Conservation (phyloP, 2,113 vertebrate species). For the Tragulus kanchil region DNA sequence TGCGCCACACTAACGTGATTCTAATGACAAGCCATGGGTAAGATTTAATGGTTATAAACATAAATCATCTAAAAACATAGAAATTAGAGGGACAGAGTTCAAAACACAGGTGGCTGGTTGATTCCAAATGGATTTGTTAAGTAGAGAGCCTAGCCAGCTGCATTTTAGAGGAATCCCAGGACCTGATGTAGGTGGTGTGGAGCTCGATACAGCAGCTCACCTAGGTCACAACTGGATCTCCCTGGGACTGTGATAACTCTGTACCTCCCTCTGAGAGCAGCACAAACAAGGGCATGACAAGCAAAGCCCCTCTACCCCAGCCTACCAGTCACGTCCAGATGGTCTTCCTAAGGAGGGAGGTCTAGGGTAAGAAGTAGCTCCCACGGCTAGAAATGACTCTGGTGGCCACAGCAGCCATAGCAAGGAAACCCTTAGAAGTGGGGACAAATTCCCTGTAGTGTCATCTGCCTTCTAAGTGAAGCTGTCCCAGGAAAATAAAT, state of each 20-base stretch:
- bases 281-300: background rate
- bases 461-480: constrained; percentile 1
- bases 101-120: background rate
- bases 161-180: background rate
- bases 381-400: background rate
- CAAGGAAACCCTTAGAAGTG: background rate
- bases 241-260: background rate
- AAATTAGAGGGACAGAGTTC: background rate
- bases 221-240: background rate
- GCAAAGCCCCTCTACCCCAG: background rate
- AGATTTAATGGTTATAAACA: too few relatives aligned
- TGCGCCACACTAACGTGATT: constrained; percentile 69
- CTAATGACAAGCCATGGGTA: constrained; percentile 75
- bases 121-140: background rate
- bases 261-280: background rate
- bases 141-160: background rate
- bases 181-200: background rate
- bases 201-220: background rate
- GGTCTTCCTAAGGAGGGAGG: background rate
- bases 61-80: too few relatives aligned
- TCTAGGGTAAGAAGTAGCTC: background rate
- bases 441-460: background rate
- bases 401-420: too few relatives aligned
- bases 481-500: constrained; percentile 18
- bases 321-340: background rate